These are phyloP conservation scores for Spondyliosoma cantharus DNA, from an alignment of 2,797 vertebrate species.

Conservation along the genomic window DNA sequence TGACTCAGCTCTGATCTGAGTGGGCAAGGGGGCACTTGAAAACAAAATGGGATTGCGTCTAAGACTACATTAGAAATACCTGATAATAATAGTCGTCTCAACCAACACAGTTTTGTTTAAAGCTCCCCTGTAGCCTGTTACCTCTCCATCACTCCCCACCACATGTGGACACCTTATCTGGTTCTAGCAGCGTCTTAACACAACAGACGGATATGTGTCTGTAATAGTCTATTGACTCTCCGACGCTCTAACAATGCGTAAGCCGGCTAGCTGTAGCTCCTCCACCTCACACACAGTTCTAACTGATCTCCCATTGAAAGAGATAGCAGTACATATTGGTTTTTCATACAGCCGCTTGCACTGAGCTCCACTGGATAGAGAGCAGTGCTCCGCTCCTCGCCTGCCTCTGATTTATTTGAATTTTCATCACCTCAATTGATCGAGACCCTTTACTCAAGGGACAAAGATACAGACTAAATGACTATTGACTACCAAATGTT, in stretches of 20 bases:
- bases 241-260: conserved; percentile 38
- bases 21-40: too few relatives aligned
- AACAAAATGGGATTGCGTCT: too few relatives aligned
- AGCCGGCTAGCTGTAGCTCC: conserved; percentile 33
- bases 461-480: conserved; percentile 82
- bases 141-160: conserved; percentile 25
- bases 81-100: too few relatives aligned
- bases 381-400: conserved; percentile 54
- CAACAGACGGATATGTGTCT: conserved; percentile 35
- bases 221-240: conserved; percentile 57
- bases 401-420: conserved; percentile 77
- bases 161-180: conserved; percentile 40
- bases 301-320: conserved; percentile 67
- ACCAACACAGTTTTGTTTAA: too few relatives aligned
- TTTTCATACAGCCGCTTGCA: conserved; percentile 64
- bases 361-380: conserved; percentile 58
- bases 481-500: conserved; percentile 83
- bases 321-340: conserved; percentile 62
- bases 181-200: conserved; percentile 47
- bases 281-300: conserved; percentile 42
- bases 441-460: conserved; percentile 78
- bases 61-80: too few relatives aligned
- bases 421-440: conserved; percentile 83
- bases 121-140: conserved; percentile 27
- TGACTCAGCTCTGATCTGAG: too few relatives aligned